Percentiles rank a stretch among this genome's conserved stretches.
Conservation (phyloP, 2,888 invertebrate species). For the Dione vanillae region DNA sequence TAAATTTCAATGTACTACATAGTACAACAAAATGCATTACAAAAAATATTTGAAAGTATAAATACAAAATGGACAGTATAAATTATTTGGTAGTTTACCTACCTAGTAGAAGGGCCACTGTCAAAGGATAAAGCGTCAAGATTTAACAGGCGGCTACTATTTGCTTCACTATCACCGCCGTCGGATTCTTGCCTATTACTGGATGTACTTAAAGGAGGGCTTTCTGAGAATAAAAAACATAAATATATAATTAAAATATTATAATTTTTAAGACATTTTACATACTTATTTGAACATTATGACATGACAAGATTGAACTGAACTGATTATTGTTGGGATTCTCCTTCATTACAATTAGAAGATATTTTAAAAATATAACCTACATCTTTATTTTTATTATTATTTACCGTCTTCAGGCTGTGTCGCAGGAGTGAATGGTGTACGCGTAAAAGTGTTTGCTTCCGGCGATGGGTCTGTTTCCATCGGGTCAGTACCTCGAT, state of each 20-base stretch:
- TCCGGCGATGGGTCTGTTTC: slow-evolving; percentile 77
- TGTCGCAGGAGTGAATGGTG: slow-evolving; percentile 48
- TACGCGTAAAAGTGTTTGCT: slow-evolving; percentile 54
- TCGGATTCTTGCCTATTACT: slow-evolving; percentile 52
- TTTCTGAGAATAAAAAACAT: slow-evolving; percentile 43
- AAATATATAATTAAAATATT: background rate
- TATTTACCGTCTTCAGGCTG: slow-evolving; percentile 44
- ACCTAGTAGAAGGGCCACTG: slow-evolving; percentile 52
- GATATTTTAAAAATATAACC: background rate
- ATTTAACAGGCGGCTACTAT: slow-evolving; percentile 65
- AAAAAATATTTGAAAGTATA: too few relatives aligned
- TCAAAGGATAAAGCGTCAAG: slow-evolving; percentile 71
- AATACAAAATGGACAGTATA: too few relatives aligned
- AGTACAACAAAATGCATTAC: too few relatives aligned
- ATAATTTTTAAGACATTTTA: too few relatives aligned
- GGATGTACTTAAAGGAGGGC: slow-evolving; percentile 61
- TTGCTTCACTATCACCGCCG: slow-evolving; percentile 59
- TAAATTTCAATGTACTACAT: too few relatives aligned
- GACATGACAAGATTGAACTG: too few relatives aligned
- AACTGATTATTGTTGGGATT: background rate
- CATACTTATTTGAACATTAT: too few relatives aligned
- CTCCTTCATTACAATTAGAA: too few relatives aligned
- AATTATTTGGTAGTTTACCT: slow-evolving; percentile 52
- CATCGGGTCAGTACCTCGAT: slow-evolving; percentile 89
- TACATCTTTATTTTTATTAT: background rate